Conservation (phyloP, 2,888 invertebrate genomes). For the Diadromus collaris region DNA sequence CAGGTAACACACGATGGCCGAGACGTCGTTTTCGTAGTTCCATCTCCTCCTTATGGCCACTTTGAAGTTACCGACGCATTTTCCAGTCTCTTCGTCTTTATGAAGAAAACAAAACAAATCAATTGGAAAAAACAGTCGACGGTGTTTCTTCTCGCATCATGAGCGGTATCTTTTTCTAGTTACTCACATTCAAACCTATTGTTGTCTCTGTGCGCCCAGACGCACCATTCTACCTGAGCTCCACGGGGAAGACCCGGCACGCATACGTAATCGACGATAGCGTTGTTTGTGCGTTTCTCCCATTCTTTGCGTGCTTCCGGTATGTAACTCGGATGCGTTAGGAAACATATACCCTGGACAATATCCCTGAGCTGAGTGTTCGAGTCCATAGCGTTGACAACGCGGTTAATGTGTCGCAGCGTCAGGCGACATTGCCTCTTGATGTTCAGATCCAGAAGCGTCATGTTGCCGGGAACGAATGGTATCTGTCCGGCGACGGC, state of each 20-base stretch:
- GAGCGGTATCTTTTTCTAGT: slow-evolving; percentile 8
- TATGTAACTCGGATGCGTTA: slow-evolving; percentile 87
- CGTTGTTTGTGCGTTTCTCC: slow-evolving; percentile 91
- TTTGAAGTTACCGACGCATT: slow-evolving; percentile 90
- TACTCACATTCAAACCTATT: slow-evolving; percentile 92
- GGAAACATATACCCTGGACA: slow-evolving; percentile 93
- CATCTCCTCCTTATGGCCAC: slow-evolving; percentile 92
- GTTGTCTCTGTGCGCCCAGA: slow-evolving; percentile 94
- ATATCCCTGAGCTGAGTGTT: slow-evolving; percentile 91
- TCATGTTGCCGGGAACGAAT: slow-evolving; percentile 91
- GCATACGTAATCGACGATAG: slow-evolving; percentile 93
- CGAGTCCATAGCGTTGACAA: slow-evolving; percentile 90
- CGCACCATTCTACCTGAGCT: slow-evolving; percentile 95
- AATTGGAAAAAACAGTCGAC: neutral
- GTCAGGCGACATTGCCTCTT: slow-evolving; percentile 91
- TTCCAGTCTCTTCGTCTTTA: slow-evolving; percentile 95
- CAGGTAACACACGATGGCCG: slow-evolving; percentile 92
- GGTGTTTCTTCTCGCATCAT: neutral
- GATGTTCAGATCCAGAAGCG: slow-evolving; percentile 88
- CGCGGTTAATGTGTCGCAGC: slow-evolving; percentile 90
- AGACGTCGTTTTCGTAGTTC: slow-evolving; percentile 94
- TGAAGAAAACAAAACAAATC: slow-evolving; percentile 58
- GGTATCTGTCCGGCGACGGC: slow-evolving; percentile 96
- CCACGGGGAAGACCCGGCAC: slow-evolving; percentile 90
- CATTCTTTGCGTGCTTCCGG: slow-evolving; percentile 90